Evolutionary conservation across 64 coral and sea anemone genomes (phyloP), one percentile per base, ranked within the genome.

Genomic region (Actinia equina): DNA sequence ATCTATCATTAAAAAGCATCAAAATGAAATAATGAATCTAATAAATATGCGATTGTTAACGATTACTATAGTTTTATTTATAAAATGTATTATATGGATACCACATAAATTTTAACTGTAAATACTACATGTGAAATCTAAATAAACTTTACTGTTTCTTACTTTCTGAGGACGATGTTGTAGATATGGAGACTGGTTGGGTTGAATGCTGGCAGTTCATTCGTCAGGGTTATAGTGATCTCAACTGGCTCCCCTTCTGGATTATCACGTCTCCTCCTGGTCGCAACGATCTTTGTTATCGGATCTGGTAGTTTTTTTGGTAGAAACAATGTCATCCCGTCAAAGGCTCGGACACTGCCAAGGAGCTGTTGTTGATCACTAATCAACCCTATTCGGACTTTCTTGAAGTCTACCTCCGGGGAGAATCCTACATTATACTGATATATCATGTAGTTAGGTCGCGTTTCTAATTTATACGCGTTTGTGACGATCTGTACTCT

Each of bases 161-260:
- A 98, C 97, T 88, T 95, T 10, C 88, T 78, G 56, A 99, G 91
- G 2, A 99, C 89, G 69, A 99, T 90, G 53, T 99, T 99, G 22
- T 87, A 99, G 4, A 99, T 45, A 25, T 99, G 97, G 76, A 99
- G 43, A 52, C 88, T 87, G 17, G 83, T 88, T 13, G 97, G 97
- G 23, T 87, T 95, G 19, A 81, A 85, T 11, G 26, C 52, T 1
- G 91, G 90, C 2, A 99, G 78, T 49, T 93, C 88, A 53, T 99
- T 99, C 10, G 97, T 99, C 9, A 93, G 65, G 0, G 86, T 95
- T 17, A 99, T 99, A 3, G 97, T 95, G 26, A 99, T 86, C 4
- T 99, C 81, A 0, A 99, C 93, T 30, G 85, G 77, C 45, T 92
- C 85, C 30, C 89, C 89, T 30, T 87, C 79, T 3, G 60, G 51